phyloP scores from a whole-genome alignment of 2,888 invertebrate species.

The Drosophila tanythrix region DNA sequence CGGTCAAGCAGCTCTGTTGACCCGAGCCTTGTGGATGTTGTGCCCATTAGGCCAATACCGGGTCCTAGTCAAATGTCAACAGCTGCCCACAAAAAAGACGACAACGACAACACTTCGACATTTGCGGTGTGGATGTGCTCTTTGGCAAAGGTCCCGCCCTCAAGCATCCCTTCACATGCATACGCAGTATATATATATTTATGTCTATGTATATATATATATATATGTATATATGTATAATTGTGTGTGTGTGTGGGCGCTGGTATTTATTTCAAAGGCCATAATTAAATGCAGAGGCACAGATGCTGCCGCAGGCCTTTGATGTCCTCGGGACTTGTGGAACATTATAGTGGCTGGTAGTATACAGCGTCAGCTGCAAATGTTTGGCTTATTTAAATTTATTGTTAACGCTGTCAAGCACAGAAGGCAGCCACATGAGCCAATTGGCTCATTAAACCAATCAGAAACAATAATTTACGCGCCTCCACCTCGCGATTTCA shows the following conservation, averaged over 20 bases:
- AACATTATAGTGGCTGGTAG: conserved; percentile 16
- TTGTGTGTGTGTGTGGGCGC: conserved; percentile 16
- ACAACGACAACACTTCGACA: conserved; percentile 46
- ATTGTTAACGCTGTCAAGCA: conserved; percentile 24
- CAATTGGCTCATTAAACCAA: conserved; percentile 68
- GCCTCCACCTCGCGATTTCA: conserved; percentile 44
- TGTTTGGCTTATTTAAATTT: conserved; percentile 43
- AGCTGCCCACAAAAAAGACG: conserved; percentile 55
- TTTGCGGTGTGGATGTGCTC: conserved; percentile 22
- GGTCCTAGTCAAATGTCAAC: conserved; percentile 66
- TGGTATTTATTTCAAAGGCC: conserved; percentile 52
- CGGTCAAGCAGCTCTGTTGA: conserved; percentile 16
- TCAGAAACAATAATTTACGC: conserved; percentile 70
- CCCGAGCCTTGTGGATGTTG: conserved; percentile 22
- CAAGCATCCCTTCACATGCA: conserved; percentile 17
- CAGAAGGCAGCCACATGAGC: conserved; percentile 28
- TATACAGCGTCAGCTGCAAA: conserved; percentile 28
- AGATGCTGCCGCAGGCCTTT: conserved; percentile 60
- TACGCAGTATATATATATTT: conserved; percentile 2
- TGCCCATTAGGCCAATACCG: conserved; percentile 29
- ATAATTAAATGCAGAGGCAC: conserved; percentile 70
- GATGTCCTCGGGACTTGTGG: conserved; percentile 46
- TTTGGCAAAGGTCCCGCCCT: conserved; percentile 50
- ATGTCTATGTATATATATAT: conserved; percentile 2
- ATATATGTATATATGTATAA: neutral